These are phyloP conservation scores for Meloe dianella DNA, from an alignment of 2,888 invertebrate genomes.

Conservation along the genomic window DNA sequence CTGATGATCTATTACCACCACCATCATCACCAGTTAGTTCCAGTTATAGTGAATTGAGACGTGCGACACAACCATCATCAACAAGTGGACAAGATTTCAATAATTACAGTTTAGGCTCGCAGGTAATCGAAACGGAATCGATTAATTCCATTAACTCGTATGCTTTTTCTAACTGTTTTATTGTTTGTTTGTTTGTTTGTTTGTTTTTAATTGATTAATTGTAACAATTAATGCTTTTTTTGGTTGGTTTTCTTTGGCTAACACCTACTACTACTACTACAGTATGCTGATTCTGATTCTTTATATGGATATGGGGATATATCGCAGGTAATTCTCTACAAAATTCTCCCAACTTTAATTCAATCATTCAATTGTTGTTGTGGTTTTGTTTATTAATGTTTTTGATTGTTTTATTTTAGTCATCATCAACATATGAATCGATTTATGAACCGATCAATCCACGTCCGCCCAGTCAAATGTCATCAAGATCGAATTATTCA, in stretches of 20 bases:
- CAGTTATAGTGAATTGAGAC: conserved; percentile 84
- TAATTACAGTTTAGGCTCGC: conserved; percentile 74
- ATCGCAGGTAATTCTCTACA: conserved; percentile 57
- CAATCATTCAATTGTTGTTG: too few relatives aligned
- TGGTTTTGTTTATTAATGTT: too few relatives aligned
- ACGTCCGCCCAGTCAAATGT: conserved; percentile 74
- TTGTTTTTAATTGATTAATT: conserved; percentile 14
- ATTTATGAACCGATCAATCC: conserved; percentile 92
- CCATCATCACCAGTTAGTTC: conserved; percentile 91
- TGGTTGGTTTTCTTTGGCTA: conserved; percentile 37
- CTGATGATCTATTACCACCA: conserved; percentile 76
- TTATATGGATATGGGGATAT: conserved; percentile 56
- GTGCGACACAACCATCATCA: conserved; percentile 74
- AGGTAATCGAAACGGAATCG: too few relatives aligned
- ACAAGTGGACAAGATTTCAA: conserved; percentile 57
- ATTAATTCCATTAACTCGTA: too few relatives aligned
- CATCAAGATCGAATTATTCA: conserved; percentile 71
- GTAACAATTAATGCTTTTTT: conserved; percentile 37
- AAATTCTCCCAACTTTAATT: conserved; percentile 5
- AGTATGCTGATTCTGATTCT: conserved; percentile 49
- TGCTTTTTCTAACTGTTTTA: too few relatives aligned
- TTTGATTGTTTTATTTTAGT: too few relatives aligned
- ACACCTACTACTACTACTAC: conserved; percentile 24
- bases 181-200: background rate
- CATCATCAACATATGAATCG: conserved; percentile 80